Evolutionary conservation across 2,113 vertebrate genomes (phyloP).

Genomic region (Sapajus apella): DNA sequence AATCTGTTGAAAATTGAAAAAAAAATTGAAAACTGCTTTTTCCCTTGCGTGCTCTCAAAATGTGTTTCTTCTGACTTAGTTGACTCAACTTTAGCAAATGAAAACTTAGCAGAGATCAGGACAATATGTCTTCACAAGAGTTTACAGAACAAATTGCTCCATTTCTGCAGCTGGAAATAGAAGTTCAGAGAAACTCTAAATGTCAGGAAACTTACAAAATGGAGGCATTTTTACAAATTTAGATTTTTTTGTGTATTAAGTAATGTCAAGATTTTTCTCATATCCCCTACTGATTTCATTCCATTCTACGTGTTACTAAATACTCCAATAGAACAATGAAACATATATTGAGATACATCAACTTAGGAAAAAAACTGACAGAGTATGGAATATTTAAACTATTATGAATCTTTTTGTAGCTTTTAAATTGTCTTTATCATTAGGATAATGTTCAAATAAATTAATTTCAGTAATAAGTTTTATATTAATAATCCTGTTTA

Average conservation of each 20-base stretch:
- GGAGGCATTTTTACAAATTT: not conserved
- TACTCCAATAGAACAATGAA: not conserved
- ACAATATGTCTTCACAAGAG: conserved; percentile 16
- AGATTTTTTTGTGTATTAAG: not conserved
- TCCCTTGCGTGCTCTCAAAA: not conserved
- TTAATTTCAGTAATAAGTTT: not conserved
- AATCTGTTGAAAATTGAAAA: not conserved
- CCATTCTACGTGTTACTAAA: not conserved
- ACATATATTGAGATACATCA: not conserved
- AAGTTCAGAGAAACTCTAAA: not conserved
- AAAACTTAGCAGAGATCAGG: conserved; percentile 24
- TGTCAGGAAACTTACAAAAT: not conserved
- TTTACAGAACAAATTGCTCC: conserved; percentile 19
- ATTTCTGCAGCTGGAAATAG: conserved; percentile 14
- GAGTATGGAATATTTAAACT: not conserved
- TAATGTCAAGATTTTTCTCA: not conserved
- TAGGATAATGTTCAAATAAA: not conserved
- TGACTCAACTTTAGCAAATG: conserved; percentile 45
- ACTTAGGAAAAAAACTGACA: not conserved
- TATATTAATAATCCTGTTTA: not conserved
- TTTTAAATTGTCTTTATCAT: not conserved
- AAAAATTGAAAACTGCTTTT: not conserved
- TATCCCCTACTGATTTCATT: not conserved
- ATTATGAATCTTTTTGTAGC: not conserved
- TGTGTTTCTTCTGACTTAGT: conserved; percentile 13